A percentile compares a stretch with the other conserved stretches of the same genome.
These are phyloP conservation scores for Anguilla pacifica DNA, from an alignment of 2,797 vertebrate genomes.

Conservation along the genomic window DNA sequence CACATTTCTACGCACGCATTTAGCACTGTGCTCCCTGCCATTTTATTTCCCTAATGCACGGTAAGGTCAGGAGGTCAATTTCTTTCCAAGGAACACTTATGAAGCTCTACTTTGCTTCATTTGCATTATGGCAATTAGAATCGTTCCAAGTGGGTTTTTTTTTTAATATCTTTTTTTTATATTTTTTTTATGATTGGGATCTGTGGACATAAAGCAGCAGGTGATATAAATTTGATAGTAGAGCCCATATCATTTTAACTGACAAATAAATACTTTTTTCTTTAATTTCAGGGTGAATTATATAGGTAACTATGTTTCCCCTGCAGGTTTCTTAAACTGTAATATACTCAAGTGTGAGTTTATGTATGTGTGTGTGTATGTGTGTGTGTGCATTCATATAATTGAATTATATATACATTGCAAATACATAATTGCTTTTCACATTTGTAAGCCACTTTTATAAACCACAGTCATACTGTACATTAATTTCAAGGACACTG, in stretches of 20 bases:
- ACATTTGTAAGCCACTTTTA: neutral
- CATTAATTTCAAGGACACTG: neutral
- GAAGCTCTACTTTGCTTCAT: neutral
- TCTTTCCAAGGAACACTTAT: neutral
- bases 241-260: neutral
- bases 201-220: neutral
- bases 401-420: neutral
- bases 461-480: neutral
- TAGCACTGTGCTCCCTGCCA: neutral
- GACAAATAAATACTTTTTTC: neutral
- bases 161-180: too few species aligned
- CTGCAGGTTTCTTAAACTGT: too few species aligned
- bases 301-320: neutral
- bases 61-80: neutral
- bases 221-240: neutral
- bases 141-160: neutral
- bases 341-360: too few species aligned
- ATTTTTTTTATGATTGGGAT: neutral
- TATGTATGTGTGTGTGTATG: too few species aligned
- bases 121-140: neutral
- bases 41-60: constrained; percentile 1
- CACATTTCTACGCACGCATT: neutral
- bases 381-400: too few species aligned
- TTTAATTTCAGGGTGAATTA: neutral
- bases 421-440: neutral